These are phyloP conservation scores for Pseudomyrmex concolor DNA, from an alignment of 1,140 invertebrate genomes.

Conservation along the genomic window DNA sequence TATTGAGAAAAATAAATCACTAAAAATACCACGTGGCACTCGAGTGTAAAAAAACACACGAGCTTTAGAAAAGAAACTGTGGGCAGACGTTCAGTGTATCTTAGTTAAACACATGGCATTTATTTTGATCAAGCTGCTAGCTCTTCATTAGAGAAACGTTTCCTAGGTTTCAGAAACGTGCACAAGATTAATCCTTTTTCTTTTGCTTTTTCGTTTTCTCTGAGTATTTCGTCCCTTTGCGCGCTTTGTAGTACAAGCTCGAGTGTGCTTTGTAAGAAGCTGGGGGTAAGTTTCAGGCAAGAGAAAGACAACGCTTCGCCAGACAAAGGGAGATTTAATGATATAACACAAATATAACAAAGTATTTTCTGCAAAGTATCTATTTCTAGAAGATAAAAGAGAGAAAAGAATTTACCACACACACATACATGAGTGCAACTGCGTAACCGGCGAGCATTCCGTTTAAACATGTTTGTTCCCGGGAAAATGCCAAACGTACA, in stretches of 20 bases:
- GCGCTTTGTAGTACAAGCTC: slow-evolving; percentile 32
- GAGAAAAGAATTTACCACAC: too few species aligned
- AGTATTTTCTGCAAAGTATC: background rate
- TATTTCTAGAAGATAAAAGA: slow-evolving; percentile 1
- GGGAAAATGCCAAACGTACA: background rate
- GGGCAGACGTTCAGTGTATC: slow-evolving; percentile 8
- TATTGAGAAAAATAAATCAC: background rate
- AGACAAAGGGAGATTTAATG: slow-evolving; percentile 10
- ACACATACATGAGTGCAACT: too few species aligned
- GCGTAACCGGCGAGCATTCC: too few species aligned
- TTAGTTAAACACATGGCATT: slow-evolving; percentile 15
- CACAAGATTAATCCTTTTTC: slow-evolving; percentile 45
- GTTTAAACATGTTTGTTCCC: background rate
- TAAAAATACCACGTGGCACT: slow-evolving; percentile 3
- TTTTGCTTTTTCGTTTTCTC: slow-evolving; percentile 28
- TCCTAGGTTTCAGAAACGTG: slow-evolving; percentile 14
- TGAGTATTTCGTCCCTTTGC: slow-evolving; percentile 18
- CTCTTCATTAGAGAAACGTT: slow-evolving; percentile 46
- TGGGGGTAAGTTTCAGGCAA: background rate
- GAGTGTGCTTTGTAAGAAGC: slow-evolving; percentile 20
- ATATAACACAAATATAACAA: slow-evolving; percentile 35
- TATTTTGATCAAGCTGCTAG: background rate
- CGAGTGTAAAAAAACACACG: background rate
- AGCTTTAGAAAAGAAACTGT: background rate
- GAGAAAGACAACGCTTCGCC: background rate